Conservation (phyloP, 2,113 vertebrate species). For the Istiophorus platypterus region DNA sequence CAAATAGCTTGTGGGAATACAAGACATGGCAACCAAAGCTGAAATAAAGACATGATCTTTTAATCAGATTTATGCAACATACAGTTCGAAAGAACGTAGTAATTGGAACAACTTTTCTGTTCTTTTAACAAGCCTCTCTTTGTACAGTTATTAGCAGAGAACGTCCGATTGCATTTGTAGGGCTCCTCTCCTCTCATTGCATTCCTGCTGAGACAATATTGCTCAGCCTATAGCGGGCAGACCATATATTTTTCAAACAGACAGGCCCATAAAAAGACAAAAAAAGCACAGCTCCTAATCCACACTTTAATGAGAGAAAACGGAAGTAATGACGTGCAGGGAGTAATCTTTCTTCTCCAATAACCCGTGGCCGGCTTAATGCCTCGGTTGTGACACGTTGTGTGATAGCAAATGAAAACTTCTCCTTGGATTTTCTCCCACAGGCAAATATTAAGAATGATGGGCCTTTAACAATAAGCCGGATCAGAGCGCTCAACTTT, state of each 20-base stretch:
- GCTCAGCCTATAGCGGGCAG: conserved; percentile 32
- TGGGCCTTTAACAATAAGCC: conserved; percentile 68
- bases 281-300: conserved; percentile 37
- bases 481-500: conserved; percentile 62
- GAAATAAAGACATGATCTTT: conserved; percentile 51
- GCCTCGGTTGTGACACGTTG: conserved; percentile 44
- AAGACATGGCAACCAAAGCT: conserved; percentile 18
- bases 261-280: conserved; percentile 59
- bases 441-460: conserved; percentile 70
- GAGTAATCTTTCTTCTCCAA: conserved; percentile 50
- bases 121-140: conserved; percentile 75
- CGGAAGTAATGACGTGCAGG: conserved; percentile 56
- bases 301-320: conserved; percentile 69
- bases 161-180: conserved; percentile 47
- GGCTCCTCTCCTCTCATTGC: conserved; percentile 56
- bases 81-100: conserved; percentile 21
- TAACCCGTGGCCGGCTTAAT: conserved; percentile 44
- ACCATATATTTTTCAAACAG: conserved; percentile 53
- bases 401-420: conserved; percentile 48
- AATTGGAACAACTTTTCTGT: conserved; percentile 36
- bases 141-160: conserved; percentile 55
- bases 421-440: conserved; percentile 46
- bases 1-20: conserved; percentile 41
- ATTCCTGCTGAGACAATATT: conserved; percentile 60
- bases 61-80: conserved; percentile 39